phyloP scores from a whole-genome alignment of 2,113 vertebrate species.

The Amphiprion ocellaris region DNA sequence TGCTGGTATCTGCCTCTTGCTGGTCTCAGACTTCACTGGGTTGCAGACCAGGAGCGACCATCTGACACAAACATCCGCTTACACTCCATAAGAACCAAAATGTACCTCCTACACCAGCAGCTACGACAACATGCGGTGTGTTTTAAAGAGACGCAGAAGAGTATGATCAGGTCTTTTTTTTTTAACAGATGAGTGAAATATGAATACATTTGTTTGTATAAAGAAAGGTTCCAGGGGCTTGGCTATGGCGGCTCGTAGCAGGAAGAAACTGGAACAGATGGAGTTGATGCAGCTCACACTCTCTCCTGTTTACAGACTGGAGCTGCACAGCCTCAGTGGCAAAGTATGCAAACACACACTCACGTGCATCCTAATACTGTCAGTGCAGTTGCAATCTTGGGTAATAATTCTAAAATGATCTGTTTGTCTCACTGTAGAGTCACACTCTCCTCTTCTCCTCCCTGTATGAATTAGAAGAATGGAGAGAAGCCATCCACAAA shows the following conservation, averaged over 20 bases:
- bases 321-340: slow-evolving; percentile 81
- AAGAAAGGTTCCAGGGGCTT: slow-evolving; percentile 63
- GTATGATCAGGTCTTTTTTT: neutral
- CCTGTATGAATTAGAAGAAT: slow-evolving; percentile 81
- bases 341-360: slow-evolving; percentile 67
- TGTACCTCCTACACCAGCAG: slow-evolving; percentile 74
- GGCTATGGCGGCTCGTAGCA: slow-evolving; percentile 40
- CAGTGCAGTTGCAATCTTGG: neutral
- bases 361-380: neutral
- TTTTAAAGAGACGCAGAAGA: neutral
- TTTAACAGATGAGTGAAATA: neutral
- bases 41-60: slow-evolving; percentile 50
- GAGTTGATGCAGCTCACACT: slow-evolving; percentile 81
- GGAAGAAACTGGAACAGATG: slow-evolving; percentile 81
- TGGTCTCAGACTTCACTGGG: slow-evolving; percentile 76
- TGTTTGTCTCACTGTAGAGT: slow-evolving; percentile 64
- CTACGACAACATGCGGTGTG: slow-evolving; percentile 70
- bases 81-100: slow-evolving; percentile 75
- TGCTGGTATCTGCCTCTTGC: slow-evolving; percentile 83
- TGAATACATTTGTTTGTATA: slow-evolving; percentile 34
- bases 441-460: slow-evolving; percentile 78
- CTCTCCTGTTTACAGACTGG: slow-evolving; percentile 72
- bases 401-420: neutral
- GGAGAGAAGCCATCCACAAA: slow-evolving; percentile 80
- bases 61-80: slow-evolving; percentile 72